phyloP scores from a whole-genome alignment of 2,888 invertebrate genomes.

The Heliconius erato region DNA sequence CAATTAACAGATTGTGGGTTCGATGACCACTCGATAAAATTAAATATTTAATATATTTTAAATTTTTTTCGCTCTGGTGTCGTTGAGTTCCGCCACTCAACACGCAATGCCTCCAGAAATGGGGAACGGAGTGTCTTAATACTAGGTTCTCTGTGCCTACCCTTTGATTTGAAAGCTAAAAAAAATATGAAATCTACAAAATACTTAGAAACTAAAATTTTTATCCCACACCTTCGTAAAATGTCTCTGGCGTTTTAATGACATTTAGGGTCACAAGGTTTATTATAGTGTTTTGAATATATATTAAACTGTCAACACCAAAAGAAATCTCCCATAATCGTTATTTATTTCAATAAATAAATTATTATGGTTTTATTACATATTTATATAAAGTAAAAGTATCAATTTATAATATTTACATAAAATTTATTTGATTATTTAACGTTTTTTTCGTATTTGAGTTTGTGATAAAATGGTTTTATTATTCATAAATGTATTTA shows the following conservation, averaged over 20 bases:
- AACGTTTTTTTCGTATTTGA: constrained; percentile 1
- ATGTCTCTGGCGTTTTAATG: constrained; percentile 15
- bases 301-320: constrained; percentile 26
- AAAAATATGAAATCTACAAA: not conserved
- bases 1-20: too few species aligned
- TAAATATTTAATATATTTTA: too few species aligned
- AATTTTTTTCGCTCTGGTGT: too few species aligned
- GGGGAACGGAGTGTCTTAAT: too few species aligned
- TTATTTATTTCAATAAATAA: constrained; percentile 19
- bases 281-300: constrained; percentile 22
- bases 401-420: constrained; percentile 12
- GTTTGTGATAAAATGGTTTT: not conserved
- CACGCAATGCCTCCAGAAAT: too few species aligned
- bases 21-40: too few species aligned
- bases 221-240: not conserved
- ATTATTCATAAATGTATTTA: constrained; percentile 9
- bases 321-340: constrained; percentile 16
- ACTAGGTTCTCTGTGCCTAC: too few species aligned
- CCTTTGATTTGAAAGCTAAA: too few species aligned
- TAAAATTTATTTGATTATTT: constrained; percentile 11
- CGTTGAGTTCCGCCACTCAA: too few species aligned
- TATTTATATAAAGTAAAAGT: constrained; percentile 22
- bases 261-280: constrained; percentile 23
- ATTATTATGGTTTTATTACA: constrained; percentile 9
- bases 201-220: not conserved